A percentile compares a stretch with the other conserved stretches of the same genome.
phyloP scores from a whole-genome alignment of 2,113 vertebrate genomes.

The Mesoclemmys tuberculata region DNA sequence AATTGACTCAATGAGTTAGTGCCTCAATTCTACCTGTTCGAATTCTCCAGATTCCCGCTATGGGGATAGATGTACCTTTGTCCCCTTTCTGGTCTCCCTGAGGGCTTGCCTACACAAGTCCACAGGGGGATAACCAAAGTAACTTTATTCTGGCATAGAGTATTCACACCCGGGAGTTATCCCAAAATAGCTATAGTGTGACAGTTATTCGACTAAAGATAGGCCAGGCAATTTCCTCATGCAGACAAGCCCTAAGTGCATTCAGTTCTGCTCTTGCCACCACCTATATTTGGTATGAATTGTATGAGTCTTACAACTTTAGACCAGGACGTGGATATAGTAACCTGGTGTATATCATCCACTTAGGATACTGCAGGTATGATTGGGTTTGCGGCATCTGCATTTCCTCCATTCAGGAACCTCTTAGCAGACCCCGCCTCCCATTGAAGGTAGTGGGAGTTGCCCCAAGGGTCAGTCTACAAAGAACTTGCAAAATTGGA shows the following conservation, averaged over 20 bases:
- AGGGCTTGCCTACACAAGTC: neutral
- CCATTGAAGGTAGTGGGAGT: neutral
- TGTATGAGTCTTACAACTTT: neutral
- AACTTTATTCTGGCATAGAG: neutral
- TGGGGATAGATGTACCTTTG: neutral
- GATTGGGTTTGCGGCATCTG: neutral
- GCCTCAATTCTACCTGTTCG: neutral
- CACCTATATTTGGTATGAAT: neutral
- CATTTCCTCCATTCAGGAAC: neutral
- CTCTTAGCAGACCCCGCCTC: neutral
- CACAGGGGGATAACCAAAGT: neutral
- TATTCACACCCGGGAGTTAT: fast-evolving
- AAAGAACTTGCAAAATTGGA: neutral
- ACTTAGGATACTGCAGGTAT: neutral
- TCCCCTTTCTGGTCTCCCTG: neutral
- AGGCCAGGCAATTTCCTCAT: fast-evolving
- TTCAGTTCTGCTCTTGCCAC: neutral
- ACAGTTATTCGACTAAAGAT: neutral
- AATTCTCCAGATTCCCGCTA: neutral
- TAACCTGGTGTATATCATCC: fast-evolving
- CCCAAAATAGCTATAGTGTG: neutral
- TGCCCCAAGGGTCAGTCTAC: neutral
- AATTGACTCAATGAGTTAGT: neutral
- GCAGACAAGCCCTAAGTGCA: fast-evolving
- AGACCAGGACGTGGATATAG: neutral